Evolutionary conservation across 2,888 invertebrate genomes (phyloP), one percentile per base, ranked within the genome.

Genomic region (Pomacea canaliculata): DNA sequence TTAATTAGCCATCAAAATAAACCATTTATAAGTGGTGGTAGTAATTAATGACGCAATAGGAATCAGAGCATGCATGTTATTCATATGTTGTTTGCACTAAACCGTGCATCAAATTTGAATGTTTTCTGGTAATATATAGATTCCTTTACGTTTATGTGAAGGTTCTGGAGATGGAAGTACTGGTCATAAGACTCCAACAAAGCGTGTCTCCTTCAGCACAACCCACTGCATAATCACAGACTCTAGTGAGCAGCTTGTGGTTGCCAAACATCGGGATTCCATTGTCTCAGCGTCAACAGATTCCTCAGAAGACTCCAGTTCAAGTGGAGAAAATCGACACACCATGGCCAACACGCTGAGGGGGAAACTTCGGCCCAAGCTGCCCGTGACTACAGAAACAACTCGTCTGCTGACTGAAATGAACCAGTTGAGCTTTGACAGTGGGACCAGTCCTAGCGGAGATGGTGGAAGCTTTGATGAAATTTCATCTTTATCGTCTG

Each of bases 281-380:
- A 88, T 88, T 63, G 86, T 86, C 16, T 87, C 87, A 79, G 86
- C 87, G 66, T 87, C 87, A 27, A 88, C 88, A 8, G 88, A 88
- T 70, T 87, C 88, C 7, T 87, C 86, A 66, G 88, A 88, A 76
- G 88, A 87, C 76, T 88, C 88, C 63, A 85, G 80, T 12, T 87
- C 88, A 10, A 88, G 88, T 79, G 86, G 87, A 12, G 87, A 87
- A 78, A 84, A 84, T 9, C 82, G 85, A 69, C 83, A 80, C 65
- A 79, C 81, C 72, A 76, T 80, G 68, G 78, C 81, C n/a, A 82
- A 77, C 60, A 77, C 77, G 48, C 76, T 85, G 48, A 74, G 83
- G 60, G 84, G 87, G 27, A 86, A 86, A 77, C 81, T 87, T 81
- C 81, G 86, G 16, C 84, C 88, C 7, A 86, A 84, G 78, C 81